Base-by-base conservation (phyloP, 2,113 vertebrate genomes). In the Donacobius atricapilla region DNA sequence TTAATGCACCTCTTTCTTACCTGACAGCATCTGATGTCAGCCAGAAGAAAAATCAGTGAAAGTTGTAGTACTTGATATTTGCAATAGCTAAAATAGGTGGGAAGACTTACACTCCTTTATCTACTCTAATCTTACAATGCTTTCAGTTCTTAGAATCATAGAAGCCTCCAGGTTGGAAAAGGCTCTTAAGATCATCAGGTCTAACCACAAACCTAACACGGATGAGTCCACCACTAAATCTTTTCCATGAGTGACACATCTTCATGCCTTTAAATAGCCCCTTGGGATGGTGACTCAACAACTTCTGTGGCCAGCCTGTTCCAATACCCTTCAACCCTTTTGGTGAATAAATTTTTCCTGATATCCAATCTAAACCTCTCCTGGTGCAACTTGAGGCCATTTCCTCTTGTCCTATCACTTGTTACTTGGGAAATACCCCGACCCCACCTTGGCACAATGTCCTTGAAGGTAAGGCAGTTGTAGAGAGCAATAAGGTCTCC, bases 371-470 rank as follows among this genome's bases (percentile, higher is more conserved):
- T 75, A 75, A 60, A 75, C 33, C n/a, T 66, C 39, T 37, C 5
- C 11, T 75, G 28, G 15, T 45, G 23, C 15, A 82, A 68, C 25
- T 42, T 40, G 79, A 69, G 15, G 18, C 25, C 6, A 27, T 69
- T 69, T 83, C 20, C 30, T 83, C 63, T 54, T 58, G 10, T 76
- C 30, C 40, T 61, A 9, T 68, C 11, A 9, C 18, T 48, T 61
- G 20, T 40, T 68, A 31, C 40, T 40, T 47, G 30, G n/a, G 30
- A 61, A 76, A 48, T 35, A 60, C 25, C 40, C 53, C 0, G 0
- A 45, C 13, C 9, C 16, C n/a, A 47, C 20, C 30, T 83, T 60
- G n/a, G 30, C 45, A n/a, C 16, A 53, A 60, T 20, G 11, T 53
- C 28, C 11, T n/a, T 75, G 45, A 47, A 60, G 53, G n/a, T 25